phyloP scores from a whole-genome alignment of 2,797 vertebrate genomes.

The Gila robusta region DNA sequence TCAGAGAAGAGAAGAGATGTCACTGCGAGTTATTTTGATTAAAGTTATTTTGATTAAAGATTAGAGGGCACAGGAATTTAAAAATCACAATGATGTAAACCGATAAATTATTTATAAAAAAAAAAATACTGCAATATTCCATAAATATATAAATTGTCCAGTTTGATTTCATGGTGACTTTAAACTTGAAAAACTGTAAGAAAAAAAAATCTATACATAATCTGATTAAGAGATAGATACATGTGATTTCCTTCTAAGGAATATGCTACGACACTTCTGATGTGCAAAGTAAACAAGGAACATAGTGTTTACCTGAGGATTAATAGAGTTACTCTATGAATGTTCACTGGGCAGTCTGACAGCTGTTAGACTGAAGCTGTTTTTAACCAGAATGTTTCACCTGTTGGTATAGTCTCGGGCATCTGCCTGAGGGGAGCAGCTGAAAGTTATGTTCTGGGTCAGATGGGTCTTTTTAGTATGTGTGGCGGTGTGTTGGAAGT shows the following conservation, averaged over 20 bases:
- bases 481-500: not conserved
- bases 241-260: not conserved
- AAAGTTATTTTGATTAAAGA: not conserved
- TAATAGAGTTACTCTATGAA: not conserved
- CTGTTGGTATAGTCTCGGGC: not conserved
- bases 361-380: not conserved
- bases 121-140: too few species aligned
- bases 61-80: not conserved
- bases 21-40: not conserved
- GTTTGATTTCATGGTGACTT: too few species aligned
- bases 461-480: not conserved
- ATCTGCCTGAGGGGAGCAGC: slow-evolving; percentile 2
- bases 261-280: not conserved
- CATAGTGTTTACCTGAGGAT: not conserved
- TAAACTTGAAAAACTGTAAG: too few species aligned
- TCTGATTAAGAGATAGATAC: not conserved
- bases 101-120: too few species aligned
- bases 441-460: not conserved
- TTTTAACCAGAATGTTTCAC: not conserved
- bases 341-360: not conserved
- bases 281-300: not conserved
- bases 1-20: not conserved
- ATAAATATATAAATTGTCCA: too few species aligned
- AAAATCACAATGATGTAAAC: not conserved
- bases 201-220: not conserved